Evolutionary conservation across 2,888 invertebrate species (phyloP).

Genomic region (Aleiodes leptofemur): DNA sequence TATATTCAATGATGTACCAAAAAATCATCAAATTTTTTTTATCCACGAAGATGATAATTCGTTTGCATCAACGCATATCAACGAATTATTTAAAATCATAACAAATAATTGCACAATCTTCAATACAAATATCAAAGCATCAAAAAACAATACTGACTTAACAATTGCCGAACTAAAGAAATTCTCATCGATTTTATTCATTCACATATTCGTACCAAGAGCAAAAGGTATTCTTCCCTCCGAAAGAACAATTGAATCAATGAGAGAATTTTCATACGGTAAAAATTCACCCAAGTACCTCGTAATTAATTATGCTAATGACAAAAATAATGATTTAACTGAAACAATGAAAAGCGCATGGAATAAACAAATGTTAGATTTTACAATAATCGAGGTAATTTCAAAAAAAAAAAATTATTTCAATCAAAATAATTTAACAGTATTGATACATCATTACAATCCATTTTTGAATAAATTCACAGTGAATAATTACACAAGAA

Average conservation of each 20-base stretch:
- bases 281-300: slow-evolving; percentile 41
- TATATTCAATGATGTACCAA: too few species aligned
- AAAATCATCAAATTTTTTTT: too few species aligned
- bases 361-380: slow-evolving; percentile 49
- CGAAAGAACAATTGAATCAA: background rate
- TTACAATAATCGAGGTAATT: slow-evolving; percentile 51
- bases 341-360: slow-evolving; percentile 45
- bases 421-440: background rate
- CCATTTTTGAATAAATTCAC: slow-evolving; percentile 45
- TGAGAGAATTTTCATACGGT: slow-evolving; percentile 30
- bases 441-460: slow-evolving; percentile 51
- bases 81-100: background rate
- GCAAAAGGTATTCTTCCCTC: background rate
- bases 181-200: too few species aligned
- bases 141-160: too few species aligned
- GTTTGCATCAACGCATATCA: too few species aligned
- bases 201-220: too few species aligned
- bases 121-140: too few species aligned
- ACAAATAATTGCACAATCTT: background rate
- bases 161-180: too few species aligned
- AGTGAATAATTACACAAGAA: slow-evolving; percentile 32
- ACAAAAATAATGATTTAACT: slow-evolving; percentile 29
- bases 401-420: background rate
- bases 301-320: slow-evolving; percentile 36
- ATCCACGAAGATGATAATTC: background rate